Conservation (phyloP, 37 sponge, comb jelly and placozoan species). For the Hormiphora californensis region DNA sequence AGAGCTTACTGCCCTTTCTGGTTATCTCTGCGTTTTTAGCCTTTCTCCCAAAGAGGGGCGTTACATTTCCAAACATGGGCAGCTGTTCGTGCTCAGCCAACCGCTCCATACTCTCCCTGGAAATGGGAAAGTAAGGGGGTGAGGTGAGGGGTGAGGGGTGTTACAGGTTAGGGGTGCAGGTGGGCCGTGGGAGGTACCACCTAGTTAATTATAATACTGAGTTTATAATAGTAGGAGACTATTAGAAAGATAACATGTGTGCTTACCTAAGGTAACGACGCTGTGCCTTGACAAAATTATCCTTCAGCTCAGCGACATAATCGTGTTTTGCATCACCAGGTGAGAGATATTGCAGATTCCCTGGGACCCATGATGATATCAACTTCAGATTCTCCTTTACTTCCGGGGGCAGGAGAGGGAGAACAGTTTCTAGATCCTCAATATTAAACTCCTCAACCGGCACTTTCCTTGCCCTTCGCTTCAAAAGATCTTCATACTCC, state of each 20-base stretch:
- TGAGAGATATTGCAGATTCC: not conserved
- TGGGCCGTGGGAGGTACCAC: no score
- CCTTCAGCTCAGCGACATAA: no score
- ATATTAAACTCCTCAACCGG: not conserved
- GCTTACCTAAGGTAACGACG: no score
- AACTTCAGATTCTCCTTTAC: not conserved
- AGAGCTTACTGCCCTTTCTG: not conserved
- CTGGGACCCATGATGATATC: constrained; percentile 2
- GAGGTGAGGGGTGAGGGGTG: no score
- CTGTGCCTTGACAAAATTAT: no score
- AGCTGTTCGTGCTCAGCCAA: not conserved
- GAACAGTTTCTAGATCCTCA: not conserved
- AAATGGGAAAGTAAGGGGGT: no score
- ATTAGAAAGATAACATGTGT: no score
- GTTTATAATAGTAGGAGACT: no score
- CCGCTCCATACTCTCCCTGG: not conserved
- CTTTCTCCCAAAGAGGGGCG: not conserved
- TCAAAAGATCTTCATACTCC: constrained; percentile 25
- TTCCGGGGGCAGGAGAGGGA: not conserved
- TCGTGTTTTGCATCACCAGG: no score
- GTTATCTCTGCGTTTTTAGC: constrained; percentile 1
- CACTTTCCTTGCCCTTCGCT: not conserved
- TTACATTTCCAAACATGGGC: not conserved
- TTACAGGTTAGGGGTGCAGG: no score
- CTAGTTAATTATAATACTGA: no score